These are phyloP conservation scores for Elgaria multicarinata DNA, from an alignment of 2,113 vertebrate species.

Conservation along the genomic window DNA sequence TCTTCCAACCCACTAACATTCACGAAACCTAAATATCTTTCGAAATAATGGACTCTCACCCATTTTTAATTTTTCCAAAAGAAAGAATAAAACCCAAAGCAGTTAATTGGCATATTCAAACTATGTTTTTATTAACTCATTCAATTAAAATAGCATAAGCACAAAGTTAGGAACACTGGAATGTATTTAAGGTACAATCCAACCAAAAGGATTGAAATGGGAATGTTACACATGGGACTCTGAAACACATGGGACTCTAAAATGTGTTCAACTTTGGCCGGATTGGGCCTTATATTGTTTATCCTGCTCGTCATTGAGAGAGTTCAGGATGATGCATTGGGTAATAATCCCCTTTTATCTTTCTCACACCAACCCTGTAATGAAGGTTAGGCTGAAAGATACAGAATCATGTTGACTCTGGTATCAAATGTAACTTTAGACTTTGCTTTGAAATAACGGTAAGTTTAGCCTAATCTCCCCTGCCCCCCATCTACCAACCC, in stretches of 20 bases:
- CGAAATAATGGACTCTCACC: neutral
- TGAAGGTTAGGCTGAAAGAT: neutral
- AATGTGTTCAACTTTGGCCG: neutral
- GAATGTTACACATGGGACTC: neutral
- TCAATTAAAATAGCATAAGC: neutral
- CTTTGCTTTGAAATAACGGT: neutral
- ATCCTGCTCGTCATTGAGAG: neutral
- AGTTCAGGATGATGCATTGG: neutral
- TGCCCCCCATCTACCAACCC: neutral
- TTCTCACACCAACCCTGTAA: neutral
- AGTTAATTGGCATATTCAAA: neutral
- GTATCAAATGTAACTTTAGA: neutral
- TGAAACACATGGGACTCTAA: neutral
- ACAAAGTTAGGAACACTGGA: neutral
- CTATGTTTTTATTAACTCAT: neutral
- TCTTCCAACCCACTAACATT: neutral
- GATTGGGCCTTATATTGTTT: neutral
- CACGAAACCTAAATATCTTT: neutral
- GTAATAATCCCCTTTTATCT: neutral
- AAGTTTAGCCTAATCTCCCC: too few relatives aligned
- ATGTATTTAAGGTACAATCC: neutral
- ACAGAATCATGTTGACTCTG: neutral
- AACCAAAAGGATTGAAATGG: neutral
- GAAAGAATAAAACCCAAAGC: neutral
- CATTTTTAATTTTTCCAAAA: too few relatives aligned